Evolutionary conservation across 2,797 vertebrate genomes (phyloP).

Genomic region (Dallia pectoralis): DNA sequence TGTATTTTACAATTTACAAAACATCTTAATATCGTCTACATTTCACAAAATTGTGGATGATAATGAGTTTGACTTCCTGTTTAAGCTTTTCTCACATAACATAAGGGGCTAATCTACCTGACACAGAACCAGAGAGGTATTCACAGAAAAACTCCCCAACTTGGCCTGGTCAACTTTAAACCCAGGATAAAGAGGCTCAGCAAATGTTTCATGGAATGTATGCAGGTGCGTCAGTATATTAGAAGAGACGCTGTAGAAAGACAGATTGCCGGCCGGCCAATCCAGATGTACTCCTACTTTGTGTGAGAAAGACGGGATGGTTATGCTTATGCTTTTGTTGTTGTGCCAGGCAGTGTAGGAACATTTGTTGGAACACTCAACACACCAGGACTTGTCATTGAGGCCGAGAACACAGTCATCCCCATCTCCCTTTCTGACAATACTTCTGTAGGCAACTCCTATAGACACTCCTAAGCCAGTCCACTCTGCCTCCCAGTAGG

Average conservation of each 20-base stretch:
- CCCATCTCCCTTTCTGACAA: constrained; percentile 13
- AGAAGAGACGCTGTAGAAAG: constrained; percentile 47
- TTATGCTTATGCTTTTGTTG: not conserved
- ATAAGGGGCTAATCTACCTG: constrained; percentile 4
- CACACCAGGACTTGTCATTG: constrained; percentile 59
- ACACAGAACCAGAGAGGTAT: constrained; percentile 43
- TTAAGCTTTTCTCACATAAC: not conserved
- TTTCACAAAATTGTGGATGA: too few species aligned
- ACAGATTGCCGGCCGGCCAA: constrained; percentile 50
- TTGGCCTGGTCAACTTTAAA: constrained; percentile 39
- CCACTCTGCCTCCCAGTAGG: not conserved
- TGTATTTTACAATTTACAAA: too few species aligned
- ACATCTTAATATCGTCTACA: too few species aligned
- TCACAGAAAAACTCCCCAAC: constrained; percentile 39
- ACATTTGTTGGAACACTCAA: constrained; percentile 44
- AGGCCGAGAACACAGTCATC: constrained; percentile 52
- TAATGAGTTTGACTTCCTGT: not conserved
- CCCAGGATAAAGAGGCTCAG: constrained; percentile 54
- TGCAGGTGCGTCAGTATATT: constrained; percentile 45
- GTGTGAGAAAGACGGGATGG: constrained; percentile 12
- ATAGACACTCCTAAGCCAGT: not conserved
- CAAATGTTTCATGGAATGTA: constrained; percentile 54
- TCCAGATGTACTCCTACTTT: constrained; percentile 61
- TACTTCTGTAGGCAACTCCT: constrained; percentile 7
- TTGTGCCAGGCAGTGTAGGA: constrained; percentile 44